phyloP scores from a whole-genome alignment of 2,113 vertebrate species.

The Campylomormyrus tamandua region DNA sequence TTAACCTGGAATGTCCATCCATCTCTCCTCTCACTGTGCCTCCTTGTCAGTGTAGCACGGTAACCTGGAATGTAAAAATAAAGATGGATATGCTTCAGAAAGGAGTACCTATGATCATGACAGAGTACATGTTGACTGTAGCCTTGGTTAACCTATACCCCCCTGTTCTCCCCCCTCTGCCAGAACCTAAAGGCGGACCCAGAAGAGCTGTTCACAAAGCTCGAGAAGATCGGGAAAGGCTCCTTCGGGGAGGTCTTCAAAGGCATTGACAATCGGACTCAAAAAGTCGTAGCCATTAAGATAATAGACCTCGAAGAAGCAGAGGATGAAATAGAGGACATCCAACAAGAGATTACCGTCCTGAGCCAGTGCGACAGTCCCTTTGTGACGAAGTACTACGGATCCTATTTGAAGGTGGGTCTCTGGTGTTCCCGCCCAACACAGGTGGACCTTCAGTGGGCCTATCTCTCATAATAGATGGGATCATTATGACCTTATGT shows the following conservation, averaged over 20 bases:
- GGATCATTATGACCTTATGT: not conserved
- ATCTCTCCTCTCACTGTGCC: not conserved
- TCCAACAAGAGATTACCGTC: slow-evolving; percentile 97
- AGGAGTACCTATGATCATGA: not conserved
- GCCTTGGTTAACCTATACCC: not conserved
- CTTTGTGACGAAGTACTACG: slow-evolving; percentile 94
- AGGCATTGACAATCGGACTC: slow-evolving; percentile 96
- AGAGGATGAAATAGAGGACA: slow-evolving; percentile 98
- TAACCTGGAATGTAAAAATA: not conserved
- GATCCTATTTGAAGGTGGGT: slow-evolving; percentile 94
- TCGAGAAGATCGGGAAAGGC: slow-evolving; percentile 94
- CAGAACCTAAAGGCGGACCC: slow-evolving; percentile 85
- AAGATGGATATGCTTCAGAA: not conserved
- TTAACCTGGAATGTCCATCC: not conserved
- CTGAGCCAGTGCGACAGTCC: slow-evolving; percentile 98
- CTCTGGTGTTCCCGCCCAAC: not conserved
- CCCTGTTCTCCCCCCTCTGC: slow-evolving; percentile 15
- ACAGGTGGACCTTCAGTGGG: not conserved
- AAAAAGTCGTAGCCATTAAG: slow-evolving; percentile 98
- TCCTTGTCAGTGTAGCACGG: not conserved
- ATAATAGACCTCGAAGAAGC: slow-evolving; percentile 97
- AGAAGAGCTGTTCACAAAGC: slow-evolving; percentile 91
- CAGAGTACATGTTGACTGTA: too few species aligned
- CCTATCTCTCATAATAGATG: not conserved
- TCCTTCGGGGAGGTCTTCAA: slow-evolving; percentile 98